Conservation (phyloP, 2,113 vertebrate species). For the Antigone vipio region DNA sequence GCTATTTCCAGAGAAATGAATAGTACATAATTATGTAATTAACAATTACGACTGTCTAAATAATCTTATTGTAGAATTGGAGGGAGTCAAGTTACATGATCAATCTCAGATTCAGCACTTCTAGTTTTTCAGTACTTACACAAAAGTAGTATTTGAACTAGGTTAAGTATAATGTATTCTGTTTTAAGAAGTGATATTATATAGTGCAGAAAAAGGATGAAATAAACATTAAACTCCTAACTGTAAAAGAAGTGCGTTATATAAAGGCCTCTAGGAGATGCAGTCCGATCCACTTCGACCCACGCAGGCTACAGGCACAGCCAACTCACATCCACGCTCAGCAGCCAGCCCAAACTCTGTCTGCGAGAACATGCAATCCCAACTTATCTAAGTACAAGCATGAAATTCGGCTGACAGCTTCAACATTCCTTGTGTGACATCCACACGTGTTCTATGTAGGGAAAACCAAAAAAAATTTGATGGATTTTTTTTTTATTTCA, state of each 20-base stretch:
- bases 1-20: slow-evolving; percentile 19
- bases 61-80: not conserved
- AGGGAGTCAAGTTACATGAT: not conserved
- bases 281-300: not conserved
- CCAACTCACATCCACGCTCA: not conserved
- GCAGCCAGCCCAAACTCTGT: not conserved
- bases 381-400: not conserved
- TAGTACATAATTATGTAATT: slow-evolving; percentile 8
- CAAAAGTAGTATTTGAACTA: not conserved
- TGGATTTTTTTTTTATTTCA: not conserved
- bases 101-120: not conserved
- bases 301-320: not conserved
- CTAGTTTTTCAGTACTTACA: not conserved
- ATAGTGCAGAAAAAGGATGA: not conserved
- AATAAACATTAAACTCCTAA: not conserved
- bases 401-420: not conserved
- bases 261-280: not conserved
- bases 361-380: not conserved
- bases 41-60: not conserved
- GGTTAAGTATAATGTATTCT: not conserved
- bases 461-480: not conserved
- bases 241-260: not conserved
- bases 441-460: rapidly evolving
- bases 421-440: not conserved
- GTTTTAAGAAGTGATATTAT: not conserved